Evolutionary conservation across 2,113 vertebrate species (phyloP).

Genomic region (Anoplopoma fimbria): DNA sequence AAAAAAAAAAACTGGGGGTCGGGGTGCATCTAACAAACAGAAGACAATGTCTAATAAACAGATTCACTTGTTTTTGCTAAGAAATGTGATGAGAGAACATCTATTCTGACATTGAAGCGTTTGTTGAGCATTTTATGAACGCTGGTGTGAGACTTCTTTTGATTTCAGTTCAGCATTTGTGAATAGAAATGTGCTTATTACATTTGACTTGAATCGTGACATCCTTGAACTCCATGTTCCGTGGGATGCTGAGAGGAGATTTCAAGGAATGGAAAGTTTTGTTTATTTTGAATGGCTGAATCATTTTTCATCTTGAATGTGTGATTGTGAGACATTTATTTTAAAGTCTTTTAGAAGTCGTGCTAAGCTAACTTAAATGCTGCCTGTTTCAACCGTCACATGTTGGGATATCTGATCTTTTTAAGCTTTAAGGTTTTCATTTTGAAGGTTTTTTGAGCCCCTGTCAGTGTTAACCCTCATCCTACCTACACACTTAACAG

Average conservation of each 20-base stretch:
- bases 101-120: conserved; percentile 19
- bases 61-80: conserved; percentile 9
- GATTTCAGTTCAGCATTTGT: conserved; percentile 17
- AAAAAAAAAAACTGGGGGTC: neutral
- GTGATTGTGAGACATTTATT: neutral
- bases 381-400: neutral
- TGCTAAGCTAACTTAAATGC: neutral
- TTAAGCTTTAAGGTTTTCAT: neutral
- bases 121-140: neutral
- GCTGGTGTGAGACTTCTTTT: neutral
- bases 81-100: neutral
- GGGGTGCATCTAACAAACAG: conserved; percentile 7
- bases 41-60: conserved; percentile 20
- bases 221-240: neutral
- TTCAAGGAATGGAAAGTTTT: neutral
- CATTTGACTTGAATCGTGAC: neutral
- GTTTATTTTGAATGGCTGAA: neutral
- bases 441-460: neutral
- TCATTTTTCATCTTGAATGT: neutral
- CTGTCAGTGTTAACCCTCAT: too few relatives aligned
- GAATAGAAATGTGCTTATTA: neutral
- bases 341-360: neutral
- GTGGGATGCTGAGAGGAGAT: too few relatives aligned
- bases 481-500: too few relatives aligned
- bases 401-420: neutral